phyloP scores from a whole-genome alignment of 2,888 invertebrate species.

The Dryobota labecula region DNA sequence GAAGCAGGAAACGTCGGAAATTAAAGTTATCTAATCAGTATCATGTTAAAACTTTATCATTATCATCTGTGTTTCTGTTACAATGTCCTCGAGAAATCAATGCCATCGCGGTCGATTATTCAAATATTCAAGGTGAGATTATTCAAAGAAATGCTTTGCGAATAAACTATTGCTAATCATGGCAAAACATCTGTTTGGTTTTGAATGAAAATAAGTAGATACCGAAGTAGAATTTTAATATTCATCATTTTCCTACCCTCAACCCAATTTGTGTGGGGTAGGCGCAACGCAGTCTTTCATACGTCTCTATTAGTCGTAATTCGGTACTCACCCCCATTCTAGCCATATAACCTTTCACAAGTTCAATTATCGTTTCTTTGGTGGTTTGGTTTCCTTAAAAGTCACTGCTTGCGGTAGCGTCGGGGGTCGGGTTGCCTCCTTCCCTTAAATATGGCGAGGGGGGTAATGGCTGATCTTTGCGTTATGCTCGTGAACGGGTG shows the following conservation, averaged over 20 bases:
- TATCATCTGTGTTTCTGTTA: conserved; percentile 45
- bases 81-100: conserved; percentile 60
- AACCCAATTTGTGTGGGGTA: not conserved
- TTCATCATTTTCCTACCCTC: not conserved
- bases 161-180: not conserved
- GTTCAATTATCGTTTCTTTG: not conserved
- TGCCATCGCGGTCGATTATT: conserved; percentile 55
- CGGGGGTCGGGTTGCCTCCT: no score
- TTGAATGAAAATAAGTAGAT: not conserved
- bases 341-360: not conserved
- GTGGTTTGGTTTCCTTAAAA: no score
- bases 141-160: conserved; percentile 28
- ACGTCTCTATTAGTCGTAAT: not conserved
- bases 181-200: conserved; percentile 1
- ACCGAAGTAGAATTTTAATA: not conserved
- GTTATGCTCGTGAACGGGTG: no score
- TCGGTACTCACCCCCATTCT: not conserved
- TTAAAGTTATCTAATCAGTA: conserved; percentile 54
- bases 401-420: no score
- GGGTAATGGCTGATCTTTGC: no score
- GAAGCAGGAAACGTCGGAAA: conserved; percentile 61
- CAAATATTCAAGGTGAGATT: conserved; percentile 55
- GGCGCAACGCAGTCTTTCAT: not conserved
- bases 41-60: conserved; percentile 43
- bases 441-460: no score